These are phyloP conservation scores for Sceloporus undulatus DNA, from an alignment of 2,113 vertebrate genomes.

Conservation along the genomic window DNA sequence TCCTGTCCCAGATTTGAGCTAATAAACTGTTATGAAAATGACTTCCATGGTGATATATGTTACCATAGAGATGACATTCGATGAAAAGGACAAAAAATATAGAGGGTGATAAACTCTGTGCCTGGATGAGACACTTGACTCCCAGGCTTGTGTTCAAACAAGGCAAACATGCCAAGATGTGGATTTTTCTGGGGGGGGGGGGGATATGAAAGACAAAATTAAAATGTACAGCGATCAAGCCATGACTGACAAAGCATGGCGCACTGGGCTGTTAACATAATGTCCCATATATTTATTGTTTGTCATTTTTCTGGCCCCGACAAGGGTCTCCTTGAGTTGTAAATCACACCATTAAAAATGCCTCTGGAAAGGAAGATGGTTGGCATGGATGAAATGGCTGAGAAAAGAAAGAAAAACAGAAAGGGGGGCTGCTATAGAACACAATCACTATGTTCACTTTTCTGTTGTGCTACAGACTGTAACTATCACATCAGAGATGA, in stretches of 20 bases:
- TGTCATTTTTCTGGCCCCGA: slow-evolving; percentile 89
- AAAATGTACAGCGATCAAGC: slow-evolving; percentile 87
- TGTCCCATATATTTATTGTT: slow-evolving; percentile 89
- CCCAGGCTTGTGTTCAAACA: slow-evolving; percentile 84
- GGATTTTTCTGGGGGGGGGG: slow-evolving; percentile 50
- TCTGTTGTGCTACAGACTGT: slow-evolving; percentile 80
- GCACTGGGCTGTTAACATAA: slow-evolving; percentile 81
- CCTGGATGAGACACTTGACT: slow-evolving; percentile 88
- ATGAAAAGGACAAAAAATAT: slow-evolving; percentile 91
- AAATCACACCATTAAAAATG: slow-evolving; percentile 92
- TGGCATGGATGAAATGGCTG: slow-evolving; percentile 13
- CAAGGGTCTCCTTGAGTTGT: slow-evolving; percentile 80
- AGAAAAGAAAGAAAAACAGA: slow-evolving; percentile 65
- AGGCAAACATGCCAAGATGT: slow-evolving; percentile 81
- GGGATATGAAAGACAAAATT: slow-evolving; percentile 89
- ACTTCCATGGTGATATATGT: slow-evolving; percentile 88
- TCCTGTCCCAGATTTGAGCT: slow-evolving; percentile 71
- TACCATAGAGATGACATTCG: slow-evolving; percentile 93
- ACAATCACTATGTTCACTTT: slow-evolving; percentile 83
- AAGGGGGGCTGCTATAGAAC: slow-evolving; percentile 48
- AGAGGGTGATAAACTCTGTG: slow-evolving; percentile 86
- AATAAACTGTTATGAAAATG: slow-evolving; percentile 88
- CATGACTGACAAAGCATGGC: slow-evolving; percentile 87
- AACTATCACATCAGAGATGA: slow-evolving; percentile 82
- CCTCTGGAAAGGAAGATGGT: slow-evolving; percentile 75